Evolutionary conservation across 2,888 invertebrate genomes (phyloP).

Genomic region (Tenthredo scrophulariae): DNA sequence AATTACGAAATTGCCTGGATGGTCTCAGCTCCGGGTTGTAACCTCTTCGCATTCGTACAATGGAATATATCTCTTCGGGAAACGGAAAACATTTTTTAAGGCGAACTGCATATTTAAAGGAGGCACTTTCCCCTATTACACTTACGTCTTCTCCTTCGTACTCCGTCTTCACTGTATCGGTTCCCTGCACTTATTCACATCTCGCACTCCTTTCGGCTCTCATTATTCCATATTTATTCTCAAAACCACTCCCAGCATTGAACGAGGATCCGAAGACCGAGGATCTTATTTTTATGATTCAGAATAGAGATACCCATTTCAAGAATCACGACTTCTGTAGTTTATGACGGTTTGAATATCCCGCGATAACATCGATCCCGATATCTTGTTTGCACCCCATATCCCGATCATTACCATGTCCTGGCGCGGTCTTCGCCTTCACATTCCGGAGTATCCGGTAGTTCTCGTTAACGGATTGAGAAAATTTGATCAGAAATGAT

Average conservation of each 20-base stretch:
- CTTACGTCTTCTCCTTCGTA: background rate
- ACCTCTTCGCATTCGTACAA: background rate
- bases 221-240: background rate
- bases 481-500: too few relatives aligned
- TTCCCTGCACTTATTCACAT: background rate
- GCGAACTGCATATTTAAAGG: background rate
- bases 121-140: background rate
- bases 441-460: background rate
- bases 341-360: slow-evolving; percentile 25
- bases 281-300: slow-evolving; percentile 2
- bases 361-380: slow-evolving; percentile 12
- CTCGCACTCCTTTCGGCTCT: background rate
- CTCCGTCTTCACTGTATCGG: background rate
- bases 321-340: background rate
- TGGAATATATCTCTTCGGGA: background rate
- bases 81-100: background rate
- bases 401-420: background rate
- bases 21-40: background rate
- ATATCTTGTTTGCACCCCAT: background rate
- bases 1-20: background rate
- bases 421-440: background rate
- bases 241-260: background rate
- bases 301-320: background rate
- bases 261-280: background rate
- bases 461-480: background rate